phyloP scores from a whole-genome alignment of 1,140 invertebrate genomes.

The Tetramorium parvispinum region DNA sequence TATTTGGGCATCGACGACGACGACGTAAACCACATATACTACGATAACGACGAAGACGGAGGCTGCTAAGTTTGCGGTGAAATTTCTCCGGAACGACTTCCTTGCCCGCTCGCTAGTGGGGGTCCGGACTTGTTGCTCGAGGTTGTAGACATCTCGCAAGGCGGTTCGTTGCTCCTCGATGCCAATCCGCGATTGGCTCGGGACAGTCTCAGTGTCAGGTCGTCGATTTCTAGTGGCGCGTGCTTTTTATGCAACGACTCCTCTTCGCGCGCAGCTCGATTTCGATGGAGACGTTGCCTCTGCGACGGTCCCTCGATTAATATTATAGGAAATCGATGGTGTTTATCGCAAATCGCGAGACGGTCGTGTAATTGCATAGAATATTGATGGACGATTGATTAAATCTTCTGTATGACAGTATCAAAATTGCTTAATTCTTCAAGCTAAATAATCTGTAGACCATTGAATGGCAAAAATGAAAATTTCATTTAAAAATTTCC shows the following conservation, averaged over 20 bases:
- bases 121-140: constrained; percentile 59
- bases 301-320: background rate
- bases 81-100: constrained; percentile 77
- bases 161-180: constrained; percentile 69
- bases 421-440: background rate
- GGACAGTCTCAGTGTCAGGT: constrained; percentile 67
- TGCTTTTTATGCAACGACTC: constrained; percentile 21
- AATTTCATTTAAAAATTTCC: background rate
- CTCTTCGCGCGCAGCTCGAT: background rate
- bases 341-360: background rate
- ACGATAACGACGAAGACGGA: constrained; percentile 55
- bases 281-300: constrained; percentile 7
- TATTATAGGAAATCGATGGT: background rate
- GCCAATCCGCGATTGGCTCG: constrained; percentile 61
- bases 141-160: constrained; percentile 68
- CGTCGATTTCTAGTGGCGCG: constrained; percentile 65
- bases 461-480: background rate
- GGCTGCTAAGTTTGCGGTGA: constrained; percentile 75
- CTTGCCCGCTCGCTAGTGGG: constrained; percentile 52
- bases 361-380: background rate
- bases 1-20: constrained; percentile 59
- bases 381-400: background rate
- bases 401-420: background rate
- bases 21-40: background rate
- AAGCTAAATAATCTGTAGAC: too few relatives aligned